Evolutionary conservation across 1,140 invertebrate genomes (phyloP).

Genomic region (Manduca sexta): DNA sequence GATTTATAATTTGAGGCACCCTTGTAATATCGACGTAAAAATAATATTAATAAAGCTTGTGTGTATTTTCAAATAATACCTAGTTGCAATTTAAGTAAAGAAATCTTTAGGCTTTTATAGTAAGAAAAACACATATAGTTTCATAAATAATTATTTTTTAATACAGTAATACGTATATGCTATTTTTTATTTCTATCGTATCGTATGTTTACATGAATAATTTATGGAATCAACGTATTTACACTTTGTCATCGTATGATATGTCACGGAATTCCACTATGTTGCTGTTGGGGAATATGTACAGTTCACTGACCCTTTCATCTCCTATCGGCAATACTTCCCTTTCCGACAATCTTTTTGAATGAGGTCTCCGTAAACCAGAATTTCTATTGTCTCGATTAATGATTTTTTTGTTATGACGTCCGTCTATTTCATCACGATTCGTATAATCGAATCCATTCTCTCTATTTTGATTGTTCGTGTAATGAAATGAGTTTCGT

Average conservation of each 20-base stretch:
- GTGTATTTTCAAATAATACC: too few relatives aligned
- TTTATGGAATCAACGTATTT: constrained; percentile 27
- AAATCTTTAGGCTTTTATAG: neutral
- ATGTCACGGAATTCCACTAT: constrained; percentile 63
- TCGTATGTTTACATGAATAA: constrained; percentile 4
- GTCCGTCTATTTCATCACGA: constrained; percentile 24
- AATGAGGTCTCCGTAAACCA: constrained; percentile 17
- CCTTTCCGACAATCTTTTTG: constrained; percentile 22
- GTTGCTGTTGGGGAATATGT: constrained; percentile 65
- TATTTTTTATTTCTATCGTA: neutral
- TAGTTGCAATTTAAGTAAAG: too few relatives aligned
- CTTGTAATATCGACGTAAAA: too few relatives aligned
- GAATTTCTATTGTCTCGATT: constrained; percentile 16
- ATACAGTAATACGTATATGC: neutral
- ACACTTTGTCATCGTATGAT: constrained; percentile 61
- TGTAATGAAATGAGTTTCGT: constrained; percentile 39
- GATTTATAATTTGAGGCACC: too few relatives aligned
- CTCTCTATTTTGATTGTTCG: constrained; percentile 37
- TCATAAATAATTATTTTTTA: too few relatives aligned
- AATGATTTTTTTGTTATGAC: constrained; percentile 24
- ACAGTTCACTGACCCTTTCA: constrained; percentile 57
- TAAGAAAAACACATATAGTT: too few relatives aligned
- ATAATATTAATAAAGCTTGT: too few relatives aligned
- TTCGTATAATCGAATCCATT: constrained; percentile 31
- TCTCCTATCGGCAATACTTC: constrained; percentile 45